Evolutionary conservation across 2,888 invertebrate genomes (phyloP), one percentile per base, ranked within the genome.

Genomic region (Zootermopsis nevadensis): DNA sequence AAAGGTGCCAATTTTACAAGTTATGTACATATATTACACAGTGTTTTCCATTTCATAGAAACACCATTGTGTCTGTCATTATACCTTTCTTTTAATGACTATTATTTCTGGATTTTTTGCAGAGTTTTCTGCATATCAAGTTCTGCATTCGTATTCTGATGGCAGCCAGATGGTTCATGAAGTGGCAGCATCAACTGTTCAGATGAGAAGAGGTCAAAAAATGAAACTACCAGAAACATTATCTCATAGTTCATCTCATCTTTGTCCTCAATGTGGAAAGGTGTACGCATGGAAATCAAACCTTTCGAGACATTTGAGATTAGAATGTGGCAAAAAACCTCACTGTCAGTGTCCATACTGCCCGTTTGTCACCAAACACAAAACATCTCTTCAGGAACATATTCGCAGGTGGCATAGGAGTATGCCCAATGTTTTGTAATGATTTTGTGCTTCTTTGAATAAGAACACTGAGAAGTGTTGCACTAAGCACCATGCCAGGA

Each of bases 281-380:
- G 60, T 38, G 24, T 60, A 79, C 38, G 7, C 79, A 22, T 79
- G 72, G 53, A 67, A 60, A 69, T 48, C 77, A n/a, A 83, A 80
- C 42, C 31, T 83, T 27, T 53, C 35, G 53, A 87, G 89, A 15
- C 89, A 89, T 85, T 86, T 88, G 84, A 87, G 86, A 53, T 87
- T 87, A 83, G 88, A 88, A 82, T 88, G 88, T 83, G 88, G 88
- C 24, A 86, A 87, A 31, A 86, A 87, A 81, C 88, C 88, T 33
- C 86, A 86, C 53, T 87, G 87, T 80, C 84, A 85, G 24, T 88
- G 87, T 76, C 86, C 85, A 7, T 84, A 85, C 69, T 88, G 87
- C 81, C 84, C 85, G 8, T 86, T 86, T 79, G 42, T 82, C 19
- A 79, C 83, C 38, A 82, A 69, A 22, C 84, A 79, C 30, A 84